Evolutionary conservation across 2,888 invertebrate species (phyloP), one percentile per base, ranked within the genome.

Genomic region (Ochropleura leucogaster): DNA sequence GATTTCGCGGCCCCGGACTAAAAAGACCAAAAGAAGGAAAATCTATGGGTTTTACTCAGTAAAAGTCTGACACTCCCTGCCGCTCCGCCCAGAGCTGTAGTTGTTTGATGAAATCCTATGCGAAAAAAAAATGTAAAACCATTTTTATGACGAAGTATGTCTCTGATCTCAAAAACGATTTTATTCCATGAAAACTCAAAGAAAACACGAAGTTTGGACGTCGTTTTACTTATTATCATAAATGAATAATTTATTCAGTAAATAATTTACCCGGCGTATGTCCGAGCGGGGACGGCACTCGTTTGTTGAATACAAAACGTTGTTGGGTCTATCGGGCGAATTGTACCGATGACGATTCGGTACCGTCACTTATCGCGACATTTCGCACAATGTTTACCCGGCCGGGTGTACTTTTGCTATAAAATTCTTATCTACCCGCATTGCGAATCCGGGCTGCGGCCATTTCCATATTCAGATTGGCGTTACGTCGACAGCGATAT

Each of bases 361-460:
- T 87, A 83, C 86, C 89, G 44, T 87, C 86, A 91, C 90, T 92
- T 93, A 93, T 93, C 92, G 88, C 80, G 65, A 83, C 89, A 90
- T 92, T 93, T 92, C 86, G 90, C 90, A 89, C 90, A 87, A 89
- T 90, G 90, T 92, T 92, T 91, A 89, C 90, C 88, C 88, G 89
- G 82, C 85, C 85, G 88, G 86, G 85, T 87, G 87, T 88, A 89
- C 90, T 90, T 91, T 91, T 85, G 90, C 93, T 90, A 93, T 94
- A 94, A 95, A 94, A 93, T 91, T 92, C 94, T 95, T 95, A 95
- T 95, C 96, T 93, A 85, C 92, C 94, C 93, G 94, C 93, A 94
- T 93, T 94, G 92, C 92, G 94, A 94, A 93, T 93, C 92, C 92
- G 93, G 92, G 89, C 88, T 89, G 87, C 88, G 86, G 86, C 92